A percentile compares a stretch with the other conserved stretches of the same genome.
Conservation (phyloP, 1,140 invertebrate genomes). For the Spodoptera litura region DNA sequence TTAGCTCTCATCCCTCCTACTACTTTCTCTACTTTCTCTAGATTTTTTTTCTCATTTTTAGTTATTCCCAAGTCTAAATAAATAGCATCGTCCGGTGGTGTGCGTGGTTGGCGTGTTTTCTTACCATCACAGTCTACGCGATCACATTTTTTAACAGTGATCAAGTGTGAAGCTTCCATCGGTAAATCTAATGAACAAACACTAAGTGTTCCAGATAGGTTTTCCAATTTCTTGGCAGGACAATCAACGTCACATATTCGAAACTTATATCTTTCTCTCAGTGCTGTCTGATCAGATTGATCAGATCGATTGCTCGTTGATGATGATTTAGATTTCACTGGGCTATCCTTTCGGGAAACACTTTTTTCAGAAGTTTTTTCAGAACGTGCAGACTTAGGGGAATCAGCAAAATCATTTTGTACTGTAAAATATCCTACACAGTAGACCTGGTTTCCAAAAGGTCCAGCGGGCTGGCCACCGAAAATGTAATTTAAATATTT, state of each 20-base stretch:
- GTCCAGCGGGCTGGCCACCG: conserved; percentile 53
- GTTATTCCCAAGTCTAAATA: conserved; percentile 63
- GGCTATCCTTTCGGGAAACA: background rate
- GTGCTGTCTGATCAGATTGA: conserved; percentile 19
- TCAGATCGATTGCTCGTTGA: conserved; percentile 13
- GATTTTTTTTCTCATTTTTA: conserved; percentile 58
- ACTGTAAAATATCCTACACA: conserved; percentile 75
- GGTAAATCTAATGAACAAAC: conserved; percentile 63
- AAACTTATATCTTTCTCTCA: conserved; percentile 56
- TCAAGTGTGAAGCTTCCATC: conserved; percentile 53
- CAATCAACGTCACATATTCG: conserved; percentile 64
- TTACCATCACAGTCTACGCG: conserved; percentile 63
- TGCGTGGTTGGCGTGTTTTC: conserved; percentile 57
- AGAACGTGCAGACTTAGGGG: conserved; percentile 18
- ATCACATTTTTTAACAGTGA: conserved; percentile 66
- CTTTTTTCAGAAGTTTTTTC: conserved; percentile 1
- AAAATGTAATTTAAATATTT: conserved; percentile 70
- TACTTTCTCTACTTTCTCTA: conserved; percentile 64
- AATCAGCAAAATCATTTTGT: conserved; percentile 54
- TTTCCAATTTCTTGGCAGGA: conserved; percentile 53
- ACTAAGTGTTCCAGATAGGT: conserved; percentile 55
- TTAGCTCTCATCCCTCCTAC: conserved; percentile 67
- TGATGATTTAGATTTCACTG: background rate
- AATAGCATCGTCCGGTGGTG: conserved; percentile 63
- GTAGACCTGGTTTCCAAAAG: conserved; percentile 65